Percentiles rank a stretch among this genome's conserved stretches.
These are phyloP conservation scores for Gymnothorax reevesii DNA, from an alignment of 2,797 vertebrate species.

Conservation along the genomic window DNA sequence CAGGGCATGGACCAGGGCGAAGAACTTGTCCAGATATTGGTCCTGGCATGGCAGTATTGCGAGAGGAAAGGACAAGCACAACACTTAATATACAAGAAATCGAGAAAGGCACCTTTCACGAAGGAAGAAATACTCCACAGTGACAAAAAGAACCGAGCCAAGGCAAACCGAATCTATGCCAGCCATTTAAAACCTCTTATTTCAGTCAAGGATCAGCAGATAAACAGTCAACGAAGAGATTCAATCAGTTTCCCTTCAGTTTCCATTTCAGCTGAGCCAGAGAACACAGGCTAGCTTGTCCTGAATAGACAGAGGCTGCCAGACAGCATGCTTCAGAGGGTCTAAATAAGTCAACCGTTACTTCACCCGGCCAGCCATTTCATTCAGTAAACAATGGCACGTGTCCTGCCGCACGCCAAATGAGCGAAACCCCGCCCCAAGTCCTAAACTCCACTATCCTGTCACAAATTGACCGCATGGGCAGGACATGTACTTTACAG, in stretches of 20 bases:
- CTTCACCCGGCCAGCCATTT: neutral
- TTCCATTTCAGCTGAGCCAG: neutral
- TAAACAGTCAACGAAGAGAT: neutral
- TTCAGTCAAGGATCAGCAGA: neutral
- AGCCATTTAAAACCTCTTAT: constrained; percentile 8
- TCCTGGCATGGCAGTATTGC: constrained; percentile 70
- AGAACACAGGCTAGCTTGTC: neutral
- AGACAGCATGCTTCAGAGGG: neutral
- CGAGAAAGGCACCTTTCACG: neutral
- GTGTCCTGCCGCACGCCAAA: neutral
- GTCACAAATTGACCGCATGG: neutral
- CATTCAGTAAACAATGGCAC: neutral
- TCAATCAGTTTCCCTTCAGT: neutral
- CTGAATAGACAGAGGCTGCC: neutral
- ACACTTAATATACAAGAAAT: neutral
- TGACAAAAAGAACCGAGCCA: neutral
- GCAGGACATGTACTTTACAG: neutral
- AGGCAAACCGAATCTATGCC: neutral
- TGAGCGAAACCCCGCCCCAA: neutral
- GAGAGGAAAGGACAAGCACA: neutral
- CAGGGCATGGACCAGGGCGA: constrained; percentile 94
- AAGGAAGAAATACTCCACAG: neutral
- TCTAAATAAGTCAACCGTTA: neutral
- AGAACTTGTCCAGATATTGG: constrained; percentile 97
- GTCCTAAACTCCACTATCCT: neutral